Conservation (phyloP, 2,113 vertebrate genomes). For the Cyphomyrus discorhynchus region DNA sequence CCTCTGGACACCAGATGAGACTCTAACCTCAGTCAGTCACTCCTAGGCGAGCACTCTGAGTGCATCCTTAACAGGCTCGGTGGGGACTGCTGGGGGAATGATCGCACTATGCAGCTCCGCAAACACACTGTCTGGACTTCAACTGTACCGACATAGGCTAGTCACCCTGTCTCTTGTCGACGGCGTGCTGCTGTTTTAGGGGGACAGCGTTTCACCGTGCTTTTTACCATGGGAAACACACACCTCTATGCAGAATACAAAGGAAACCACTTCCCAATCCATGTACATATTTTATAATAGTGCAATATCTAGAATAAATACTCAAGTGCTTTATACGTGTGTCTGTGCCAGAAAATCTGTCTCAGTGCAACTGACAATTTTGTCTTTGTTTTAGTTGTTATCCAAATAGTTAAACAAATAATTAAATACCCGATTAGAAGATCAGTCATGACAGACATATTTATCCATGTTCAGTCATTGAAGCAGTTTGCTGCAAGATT, state of each 20-base stretch:
- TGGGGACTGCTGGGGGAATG: too few relatives aligned
- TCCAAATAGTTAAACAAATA: not conserved
- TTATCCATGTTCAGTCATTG: not conserved
- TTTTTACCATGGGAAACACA: not conserved
- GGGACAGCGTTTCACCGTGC: not conserved
- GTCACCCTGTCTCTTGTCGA: not conserved
- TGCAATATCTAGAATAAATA: not conserved
- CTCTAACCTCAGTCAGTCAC: not conserved
- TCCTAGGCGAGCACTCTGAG: not conserved
- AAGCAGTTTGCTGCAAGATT: not conserved
- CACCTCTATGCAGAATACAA: not conserved
- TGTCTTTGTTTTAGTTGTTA: not conserved
- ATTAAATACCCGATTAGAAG: not conserved
- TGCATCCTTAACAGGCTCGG: not conserved
- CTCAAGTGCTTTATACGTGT: not conserved
- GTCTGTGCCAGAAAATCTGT: not conserved
- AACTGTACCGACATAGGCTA: not conserved
- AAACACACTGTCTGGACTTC: not conserved
- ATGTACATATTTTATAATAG: not conserved
- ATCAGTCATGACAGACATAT: not conserved
- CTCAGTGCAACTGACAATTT: not conserved
- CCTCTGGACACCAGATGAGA: constrained; percentile 6
- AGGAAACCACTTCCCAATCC: not conserved
- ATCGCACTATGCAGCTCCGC: not conserved
- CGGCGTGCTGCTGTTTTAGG: not conserved